A percentile compares a stretch with the other conserved stretches of the same genome.
Conservation (phyloP, 2,797 vertebrate genomes). For the Fistularia tabacaria region DNA sequence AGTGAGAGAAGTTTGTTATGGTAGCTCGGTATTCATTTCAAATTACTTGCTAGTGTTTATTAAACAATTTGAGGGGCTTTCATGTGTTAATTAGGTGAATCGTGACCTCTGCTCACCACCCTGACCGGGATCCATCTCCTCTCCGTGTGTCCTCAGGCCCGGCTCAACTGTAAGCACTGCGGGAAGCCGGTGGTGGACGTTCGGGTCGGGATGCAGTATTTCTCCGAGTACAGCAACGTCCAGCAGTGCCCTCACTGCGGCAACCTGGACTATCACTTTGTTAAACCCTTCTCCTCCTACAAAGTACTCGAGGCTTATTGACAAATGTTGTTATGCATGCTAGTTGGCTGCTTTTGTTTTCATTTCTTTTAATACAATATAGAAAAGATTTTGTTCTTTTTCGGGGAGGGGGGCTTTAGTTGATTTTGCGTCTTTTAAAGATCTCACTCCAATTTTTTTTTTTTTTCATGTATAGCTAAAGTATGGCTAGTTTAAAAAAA, state of each 20-base stretch:
- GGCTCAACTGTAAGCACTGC: slow-evolving; percentile 99
- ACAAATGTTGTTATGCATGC: slow-evolving; percentile 92
- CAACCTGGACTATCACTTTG: slow-evolving; percentile 99
- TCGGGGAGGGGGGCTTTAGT: slow-evolving; percentile 58
- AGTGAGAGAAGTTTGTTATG: too few species aligned
- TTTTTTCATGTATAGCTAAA: slow-evolving; percentile 52
- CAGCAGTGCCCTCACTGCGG: slow-evolving; percentile 99
- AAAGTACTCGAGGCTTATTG: slow-evolving; percentile 99
- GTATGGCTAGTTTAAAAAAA: slow-evolving; percentile 34
- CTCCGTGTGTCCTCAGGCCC: slow-evolving; percentile 77
- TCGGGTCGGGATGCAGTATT: slow-evolving; percentile 98
- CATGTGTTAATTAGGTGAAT: too few species aligned
- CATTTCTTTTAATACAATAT: slow-evolving; percentile 59
- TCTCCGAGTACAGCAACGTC: slow-evolving; percentile 99
- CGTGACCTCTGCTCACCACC: background rate
- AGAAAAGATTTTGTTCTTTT: slow-evolving; percentile 77
- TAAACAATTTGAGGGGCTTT: too few species aligned
- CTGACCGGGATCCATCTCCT: slow-evolving; percentile 4
- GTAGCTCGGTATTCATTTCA: too few species aligned
- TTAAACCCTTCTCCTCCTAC: slow-evolving; percentile 99
- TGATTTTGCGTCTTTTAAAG: slow-evolving; percentile 81
- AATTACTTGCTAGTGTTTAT: too few species aligned
- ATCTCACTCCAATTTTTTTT: slow-evolving; percentile 43
- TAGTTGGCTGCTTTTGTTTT: slow-evolving; percentile 71
- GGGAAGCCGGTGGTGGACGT: slow-evolving; percentile 98